These are phyloP conservation scores for Aldrovandia affinis DNA, from an alignment of 2,797 vertebrate genomes.

Conservation along the genomic window DNA sequence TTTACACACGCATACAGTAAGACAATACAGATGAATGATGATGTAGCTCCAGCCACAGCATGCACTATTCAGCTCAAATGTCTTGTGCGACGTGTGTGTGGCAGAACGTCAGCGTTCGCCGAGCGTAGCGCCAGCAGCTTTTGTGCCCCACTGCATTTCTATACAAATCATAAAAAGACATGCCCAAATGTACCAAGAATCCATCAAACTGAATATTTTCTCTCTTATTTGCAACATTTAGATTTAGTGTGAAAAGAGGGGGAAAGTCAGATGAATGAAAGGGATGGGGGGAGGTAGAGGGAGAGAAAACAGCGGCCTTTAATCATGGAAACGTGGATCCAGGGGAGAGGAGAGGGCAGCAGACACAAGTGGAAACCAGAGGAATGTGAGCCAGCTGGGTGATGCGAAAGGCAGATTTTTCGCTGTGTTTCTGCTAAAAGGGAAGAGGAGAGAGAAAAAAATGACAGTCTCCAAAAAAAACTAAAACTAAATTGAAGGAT, in stretches of 20 bases:
- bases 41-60: neutral
- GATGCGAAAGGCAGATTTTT: slow-evolving; percentile 15
- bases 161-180: neutral
- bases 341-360: slow-evolving; percentile 15
- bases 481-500: slow-evolving; percentile 71
- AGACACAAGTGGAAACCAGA: slow-evolving; percentile 40
- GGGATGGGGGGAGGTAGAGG: neutral
- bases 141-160: neutral
- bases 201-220: neutral
- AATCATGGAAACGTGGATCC: slow-evolving; percentile 16
- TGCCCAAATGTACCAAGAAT: neutral
- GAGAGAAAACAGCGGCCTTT: neutral
- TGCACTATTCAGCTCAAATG: neutral
- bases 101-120: neutral
- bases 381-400: slow-evolving; percentile 35
- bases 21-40: neutral
- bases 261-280: neutral
- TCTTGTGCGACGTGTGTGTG: neutral
- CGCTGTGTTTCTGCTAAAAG: slow-evolving; percentile 40
- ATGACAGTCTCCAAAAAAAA: slow-evolving; percentile 49
- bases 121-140: neutral
- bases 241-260: neutral
- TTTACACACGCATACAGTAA: neutral
- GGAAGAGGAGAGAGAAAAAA: slow-evolving; percentile 37
- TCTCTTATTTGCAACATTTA: neutral